phyloP scores from a whole-genome alignment of 1,140 invertebrate species.

The Polyergus mexicanus region DNA sequence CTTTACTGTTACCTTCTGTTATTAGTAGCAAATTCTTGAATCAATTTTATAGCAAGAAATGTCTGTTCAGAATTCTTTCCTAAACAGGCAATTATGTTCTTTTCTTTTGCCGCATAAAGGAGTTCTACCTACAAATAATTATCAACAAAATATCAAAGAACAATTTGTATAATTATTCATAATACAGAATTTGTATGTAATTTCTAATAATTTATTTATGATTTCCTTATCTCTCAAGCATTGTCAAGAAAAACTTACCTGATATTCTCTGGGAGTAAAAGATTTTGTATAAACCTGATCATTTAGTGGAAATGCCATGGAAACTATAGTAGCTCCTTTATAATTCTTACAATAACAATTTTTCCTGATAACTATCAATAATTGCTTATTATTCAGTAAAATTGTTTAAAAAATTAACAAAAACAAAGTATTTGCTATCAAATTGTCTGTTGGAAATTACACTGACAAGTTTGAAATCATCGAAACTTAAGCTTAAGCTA shows the following conservation, averaged over 20 bases:
- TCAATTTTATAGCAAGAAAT: conserved; percentile 95
- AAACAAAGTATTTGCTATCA: background rate
- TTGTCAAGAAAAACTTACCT: conserved; percentile 76
- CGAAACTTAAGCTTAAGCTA: conserved; percentile 56
- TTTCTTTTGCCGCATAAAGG: conserved; percentile 91
- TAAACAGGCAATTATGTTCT: conserved; percentile 95
- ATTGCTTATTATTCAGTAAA: conserved; percentile 22
- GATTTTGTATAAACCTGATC: conserved; percentile 90
- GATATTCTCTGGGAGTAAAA: conserved; percentile 92
- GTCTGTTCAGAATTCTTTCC: conserved; percentile 94
- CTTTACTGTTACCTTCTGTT: conserved; percentile 83
- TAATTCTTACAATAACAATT: conserved; percentile 37
- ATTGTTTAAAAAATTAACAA: background rate
- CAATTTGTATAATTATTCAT: conserved; percentile 7
- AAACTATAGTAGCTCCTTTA: conserved; percentile 66
- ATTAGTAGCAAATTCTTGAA: conserved; percentile 90
- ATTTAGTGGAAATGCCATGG: conserved; percentile 88
- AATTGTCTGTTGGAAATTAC: conserved; percentile 4
- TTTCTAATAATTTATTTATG: conserved; percentile 14
- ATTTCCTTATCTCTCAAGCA: background rate
- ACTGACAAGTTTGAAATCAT: conserved; percentile 11
- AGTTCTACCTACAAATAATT: conserved; percentile 90
- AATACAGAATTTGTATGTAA: conserved; percentile 20
- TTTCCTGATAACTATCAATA: conserved; percentile 1
- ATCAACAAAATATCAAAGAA: conserved; percentile 11